Evolutionary conservation across 2,113 vertebrate genomes (phyloP).

Genomic region (Ageneiosus marmoratus): DNA sequence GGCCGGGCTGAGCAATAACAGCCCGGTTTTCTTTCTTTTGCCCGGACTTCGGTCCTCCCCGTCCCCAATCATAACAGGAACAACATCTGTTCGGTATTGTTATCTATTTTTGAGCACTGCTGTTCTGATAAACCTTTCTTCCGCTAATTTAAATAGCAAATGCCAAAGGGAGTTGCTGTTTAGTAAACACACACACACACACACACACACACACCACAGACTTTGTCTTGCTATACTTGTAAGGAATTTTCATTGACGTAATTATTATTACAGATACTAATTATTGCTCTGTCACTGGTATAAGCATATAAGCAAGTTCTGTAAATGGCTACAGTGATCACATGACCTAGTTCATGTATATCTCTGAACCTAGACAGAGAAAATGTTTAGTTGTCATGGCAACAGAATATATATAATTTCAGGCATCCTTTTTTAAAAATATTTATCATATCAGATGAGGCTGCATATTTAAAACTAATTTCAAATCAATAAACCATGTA

Average conservation of each 20-base stretch:
- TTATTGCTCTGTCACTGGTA: background rate
- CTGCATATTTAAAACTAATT: no score
- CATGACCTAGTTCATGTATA: background rate
- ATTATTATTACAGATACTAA: background rate
- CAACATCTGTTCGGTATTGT: conserved; percentile 7
- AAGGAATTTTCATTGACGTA: no score
- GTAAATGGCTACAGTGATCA: background rate
- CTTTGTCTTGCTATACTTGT: background rate
- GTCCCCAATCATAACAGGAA: no score
- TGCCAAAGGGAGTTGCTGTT: conserved; percentile 17
- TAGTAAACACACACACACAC: conserved; percentile 13
- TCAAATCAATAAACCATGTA: no score
- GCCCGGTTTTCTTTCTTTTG: no score
- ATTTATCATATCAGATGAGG: no score
- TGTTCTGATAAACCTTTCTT: conserved; percentile 21
- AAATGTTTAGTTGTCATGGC: background rate
- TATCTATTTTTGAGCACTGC: conserved; percentile 5
- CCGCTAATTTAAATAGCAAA: conserved; percentile 49
- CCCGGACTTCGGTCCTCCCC: no score
- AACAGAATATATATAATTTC: background rate
- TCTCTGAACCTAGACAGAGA: background rate
- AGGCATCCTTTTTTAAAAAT: background rate
- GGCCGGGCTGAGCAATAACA: no score
- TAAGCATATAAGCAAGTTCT: background rate
- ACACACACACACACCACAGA: conserved; percentile 18